phyloP scores from a whole-genome alignment of 2,797 vertebrate genomes.

The Netta rufina region DNA sequence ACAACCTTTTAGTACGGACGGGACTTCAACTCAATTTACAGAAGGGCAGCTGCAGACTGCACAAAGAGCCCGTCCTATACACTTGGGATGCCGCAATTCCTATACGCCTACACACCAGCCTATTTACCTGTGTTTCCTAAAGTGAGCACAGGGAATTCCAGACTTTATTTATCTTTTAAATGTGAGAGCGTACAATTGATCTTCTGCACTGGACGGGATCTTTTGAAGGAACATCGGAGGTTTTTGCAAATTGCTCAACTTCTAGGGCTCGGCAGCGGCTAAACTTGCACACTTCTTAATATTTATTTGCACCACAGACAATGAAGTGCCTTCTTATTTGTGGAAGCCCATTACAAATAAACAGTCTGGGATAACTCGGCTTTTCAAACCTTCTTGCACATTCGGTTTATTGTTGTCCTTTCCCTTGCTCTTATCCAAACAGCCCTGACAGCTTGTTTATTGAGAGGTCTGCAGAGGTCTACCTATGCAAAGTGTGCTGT shows the following conservation, averaged over 20 bases:
- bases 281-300: neutral
- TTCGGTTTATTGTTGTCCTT: slow-evolving; percentile 65
- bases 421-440: slow-evolving; percentile 69
- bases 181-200: neutral
- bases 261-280: neutral
- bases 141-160: neutral
- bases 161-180: neutral
- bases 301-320: slow-evolving; percentile 53
- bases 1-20: neutral
- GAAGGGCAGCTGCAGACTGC: neutral
- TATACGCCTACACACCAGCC: rapidly evolving
- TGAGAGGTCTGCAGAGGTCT: slow-evolving; percentile 41
- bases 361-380: slow-evolving; percentile 30
- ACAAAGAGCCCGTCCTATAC: neutral
- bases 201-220: neutral
- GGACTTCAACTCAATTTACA: neutral
- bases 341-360: slow-evolving; percentile 36
- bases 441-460: slow-evolving; percentile 66
- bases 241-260: neutral
- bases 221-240: neutral
- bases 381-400: slow-evolving; percentile 23
- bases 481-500: neutral
- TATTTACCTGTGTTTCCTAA: neutral
- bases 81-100: neutral
- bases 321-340: slow-evolving; percentile 3